Percentiles rank a stretch among this genome's conserved stretches.
Evolutionary conservation across 2,888 invertebrate species (phyloP).

Genomic region (Catocala sponsa): DNA sequence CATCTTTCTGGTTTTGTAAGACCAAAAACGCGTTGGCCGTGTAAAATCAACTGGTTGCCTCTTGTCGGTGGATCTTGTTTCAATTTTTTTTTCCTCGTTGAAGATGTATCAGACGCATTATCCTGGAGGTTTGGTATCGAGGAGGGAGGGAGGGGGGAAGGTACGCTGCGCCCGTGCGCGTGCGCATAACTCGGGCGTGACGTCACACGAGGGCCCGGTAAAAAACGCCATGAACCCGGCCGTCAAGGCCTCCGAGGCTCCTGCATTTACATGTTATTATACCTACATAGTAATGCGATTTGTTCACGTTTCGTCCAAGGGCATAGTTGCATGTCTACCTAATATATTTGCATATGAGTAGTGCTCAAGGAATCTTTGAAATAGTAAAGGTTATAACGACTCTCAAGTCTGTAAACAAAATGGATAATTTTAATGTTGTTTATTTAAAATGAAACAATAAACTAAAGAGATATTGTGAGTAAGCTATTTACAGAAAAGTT

Average conservation of each 20-base stretch:
- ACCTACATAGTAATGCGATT: constrained; percentile 63
- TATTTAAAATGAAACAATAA: no score
- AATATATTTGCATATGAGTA: constrained; percentile 42
- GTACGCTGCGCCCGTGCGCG: constrained; percentile 63
- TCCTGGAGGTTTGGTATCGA: constrained; percentile 80
- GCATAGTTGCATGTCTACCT: constrained; percentile 41
- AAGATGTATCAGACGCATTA: constrained; percentile 83
- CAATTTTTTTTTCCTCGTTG: constrained; percentile 79
- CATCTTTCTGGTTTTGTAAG: constrained; percentile 71
- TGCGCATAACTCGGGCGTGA: constrained; percentile 82
- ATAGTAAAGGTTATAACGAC: no score
- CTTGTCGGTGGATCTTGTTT: constrained; percentile 75
- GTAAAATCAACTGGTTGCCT: constrained; percentile 78
- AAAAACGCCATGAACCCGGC: constrained; percentile 82
- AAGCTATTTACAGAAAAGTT: no score
- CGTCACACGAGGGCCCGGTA: constrained; percentile 79
- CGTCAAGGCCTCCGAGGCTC: constrained; percentile 79
- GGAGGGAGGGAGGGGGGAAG: constrained; percentile 43
- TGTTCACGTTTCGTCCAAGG: constrained; percentile 57
- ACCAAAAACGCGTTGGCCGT: constrained; percentile 72
- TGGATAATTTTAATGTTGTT: no score
- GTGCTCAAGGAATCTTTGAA: constrained; percentile 6
- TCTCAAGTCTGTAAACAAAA: no score
- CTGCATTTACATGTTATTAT: constrained; percentile 72
- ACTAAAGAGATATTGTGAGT: no score